phyloP scores from a whole-genome alignment of 2,797 vertebrate genomes.

The Syngnathus rostellatus region DNA sequence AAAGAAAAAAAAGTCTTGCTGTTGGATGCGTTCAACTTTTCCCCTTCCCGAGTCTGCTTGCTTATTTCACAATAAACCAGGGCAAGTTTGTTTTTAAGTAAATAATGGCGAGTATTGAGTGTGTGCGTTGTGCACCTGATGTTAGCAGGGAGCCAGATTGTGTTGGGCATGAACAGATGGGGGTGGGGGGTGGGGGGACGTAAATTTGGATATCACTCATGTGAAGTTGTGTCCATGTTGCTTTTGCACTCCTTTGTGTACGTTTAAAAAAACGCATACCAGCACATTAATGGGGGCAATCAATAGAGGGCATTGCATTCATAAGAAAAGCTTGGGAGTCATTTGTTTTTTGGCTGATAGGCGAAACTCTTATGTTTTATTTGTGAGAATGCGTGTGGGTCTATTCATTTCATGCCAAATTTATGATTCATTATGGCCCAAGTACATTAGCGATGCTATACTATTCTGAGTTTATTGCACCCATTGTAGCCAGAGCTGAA shows the following conservation, averaged over 20 bases:
- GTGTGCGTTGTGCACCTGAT: conserved; percentile 40
- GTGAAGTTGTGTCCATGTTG: conserved; percentile 48
- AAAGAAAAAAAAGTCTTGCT: conserved; percentile 30
- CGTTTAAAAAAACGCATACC: neutral
- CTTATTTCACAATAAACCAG: neutral
- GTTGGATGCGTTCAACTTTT: neutral
- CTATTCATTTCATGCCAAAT: neutral
- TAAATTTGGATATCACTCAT: conserved; percentile 49
- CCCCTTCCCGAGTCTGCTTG: neutral
- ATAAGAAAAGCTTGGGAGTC: neutral
- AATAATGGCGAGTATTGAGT: neutral
- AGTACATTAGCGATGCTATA: neutral
- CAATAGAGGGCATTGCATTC: neutral
- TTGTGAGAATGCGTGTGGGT: neutral
- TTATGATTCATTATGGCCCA: neutral
- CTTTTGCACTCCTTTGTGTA: neutral
- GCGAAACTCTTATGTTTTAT: neutral
- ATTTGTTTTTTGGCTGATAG: neutral
- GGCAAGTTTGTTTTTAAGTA: neutral
- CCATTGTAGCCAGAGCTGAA: neutral
- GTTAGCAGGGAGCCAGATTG: conserved; percentile 53
- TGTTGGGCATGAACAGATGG: conserved; percentile 54
- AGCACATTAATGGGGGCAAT: neutral
- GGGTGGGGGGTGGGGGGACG: conserved; percentile 42
- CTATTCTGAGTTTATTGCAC: conserved; percentile 1